A percentile compares a stretch with the other conserved stretches of the same genome.
Evolutionary conservation across 1,140 invertebrate genomes (phyloP).

Genomic region (Leptinotarsa defecta): DNA sequence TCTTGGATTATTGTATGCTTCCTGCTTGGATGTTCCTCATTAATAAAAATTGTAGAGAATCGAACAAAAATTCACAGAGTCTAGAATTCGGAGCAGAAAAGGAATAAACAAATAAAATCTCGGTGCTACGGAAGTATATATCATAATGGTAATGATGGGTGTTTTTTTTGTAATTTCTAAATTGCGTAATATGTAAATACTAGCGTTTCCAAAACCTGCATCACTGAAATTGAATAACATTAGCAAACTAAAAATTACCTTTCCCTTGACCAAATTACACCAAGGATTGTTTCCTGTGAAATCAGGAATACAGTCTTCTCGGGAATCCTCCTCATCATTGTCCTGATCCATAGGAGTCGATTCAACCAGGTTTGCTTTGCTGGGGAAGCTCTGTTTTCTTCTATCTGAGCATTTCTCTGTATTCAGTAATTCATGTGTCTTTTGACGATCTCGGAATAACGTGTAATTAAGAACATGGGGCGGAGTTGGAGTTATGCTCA

Average conservation of each 20-base stretch:
- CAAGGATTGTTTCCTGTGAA: slow-evolving; percentile 53
- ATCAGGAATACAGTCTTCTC: slow-evolving; percentile 49
- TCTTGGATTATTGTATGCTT: too few species aligned
- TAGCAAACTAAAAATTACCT: slow-evolving; percentile 32
- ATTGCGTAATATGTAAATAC: too few species aligned
- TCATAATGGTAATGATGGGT: too few species aligned
- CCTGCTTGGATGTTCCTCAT: too few species aligned
- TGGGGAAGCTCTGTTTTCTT: slow-evolving; percentile 75
- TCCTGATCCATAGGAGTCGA: slow-evolving; percentile 31
- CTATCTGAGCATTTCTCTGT: slow-evolving; percentile 63
- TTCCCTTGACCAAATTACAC: slow-evolving; percentile 53
- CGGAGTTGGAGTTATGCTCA: slow-evolving; percentile 62
- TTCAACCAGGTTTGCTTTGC: slow-evolving; percentile 58
- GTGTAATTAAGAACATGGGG: slow-evolving; percentile 45
- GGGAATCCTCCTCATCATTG: slow-evolving; percentile 36
- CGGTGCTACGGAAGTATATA: too few species aligned
- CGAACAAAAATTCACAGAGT: too few species aligned
- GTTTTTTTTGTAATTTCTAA: too few species aligned
- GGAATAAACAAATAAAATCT: too few species aligned
- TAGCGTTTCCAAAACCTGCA: too few species aligned
- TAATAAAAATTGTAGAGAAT: too few species aligned
- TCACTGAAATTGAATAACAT: not conserved
- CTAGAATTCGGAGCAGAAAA: too few species aligned
- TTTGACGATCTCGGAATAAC: slow-evolving; percentile 29
- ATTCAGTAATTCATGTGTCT: slow-evolving; percentile 1